Base-by-base conservation (phyloP, 2,113 vertebrate species). In the Gulo gulo region DNA sequence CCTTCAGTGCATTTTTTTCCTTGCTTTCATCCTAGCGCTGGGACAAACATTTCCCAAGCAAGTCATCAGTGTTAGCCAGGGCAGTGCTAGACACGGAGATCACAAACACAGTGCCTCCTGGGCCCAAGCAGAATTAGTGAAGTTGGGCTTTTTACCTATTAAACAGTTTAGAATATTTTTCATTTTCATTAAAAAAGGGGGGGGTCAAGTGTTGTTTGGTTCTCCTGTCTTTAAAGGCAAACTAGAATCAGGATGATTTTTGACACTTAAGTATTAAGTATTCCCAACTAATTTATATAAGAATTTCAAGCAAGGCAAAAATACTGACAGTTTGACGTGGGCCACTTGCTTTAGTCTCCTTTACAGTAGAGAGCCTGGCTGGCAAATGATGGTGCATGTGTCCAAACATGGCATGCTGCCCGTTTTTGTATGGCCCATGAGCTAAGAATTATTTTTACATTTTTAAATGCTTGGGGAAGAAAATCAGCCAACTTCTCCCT, bases 241-340 rank as follows among this genome's bases (percentile, higher is more conserved):
- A 39, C 50, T 96, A 82, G 21, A 82, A 78, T 92, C 2, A 42
- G 83, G 39, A 21, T 76, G 39, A 21, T 76, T 96, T 92, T 86
- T 87, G 34, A 83, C 93, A 73, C 73, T 52, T 52, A 14, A 45
- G 31, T 50, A 67, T 69, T 86, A 57, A 69, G 57, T 95, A 78
- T 78, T 84, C 81, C 42, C 59, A 67, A n/a, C 79, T 67, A 73
- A 91, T 57, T 97, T 24, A 63, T 59, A 52, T 2, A 55, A 26
- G 65, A 85, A 88, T 93, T 95, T 91, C 36, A 92, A 52, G 42
- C 29, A 91, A 16, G 39, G 42, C n/a, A 91, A 21, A 93, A 80
- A 6, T n/a, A 34, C 3, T 23, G 2, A 86, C 14, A 26, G 2
- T 36, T 21, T 78, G 83, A 79, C 6, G 23, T 42, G 34, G 24